Conservation (phyloP, 2,888 invertebrate species). For the Limnephilus auricula region DNA sequence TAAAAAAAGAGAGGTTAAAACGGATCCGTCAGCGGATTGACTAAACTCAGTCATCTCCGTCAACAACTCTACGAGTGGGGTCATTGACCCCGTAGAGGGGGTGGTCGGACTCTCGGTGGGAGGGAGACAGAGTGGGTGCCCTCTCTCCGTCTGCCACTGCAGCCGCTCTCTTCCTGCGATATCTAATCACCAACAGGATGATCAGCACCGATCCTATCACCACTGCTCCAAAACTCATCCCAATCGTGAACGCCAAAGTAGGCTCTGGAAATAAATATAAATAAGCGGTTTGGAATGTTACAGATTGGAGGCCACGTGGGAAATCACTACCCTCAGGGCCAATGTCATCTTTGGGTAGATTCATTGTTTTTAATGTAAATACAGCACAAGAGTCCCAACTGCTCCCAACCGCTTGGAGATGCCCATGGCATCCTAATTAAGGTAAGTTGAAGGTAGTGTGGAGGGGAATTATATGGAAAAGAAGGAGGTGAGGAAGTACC, state of each 20-base stretch:
- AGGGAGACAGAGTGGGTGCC: not conserved
- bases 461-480: too few species aligned
- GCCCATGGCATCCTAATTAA: too few species aligned
- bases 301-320: too few species aligned
- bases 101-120: not conserved
- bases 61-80: not conserved
- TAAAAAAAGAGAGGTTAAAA: not conserved
- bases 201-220: constrained; percentile 37
- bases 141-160: constrained; percentile 17
- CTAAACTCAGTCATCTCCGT: not conserved
- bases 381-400: too few species aligned
- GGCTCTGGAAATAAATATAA: constrained; percentile 48
- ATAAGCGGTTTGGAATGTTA: too few species aligned
- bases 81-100: constrained; percentile 18
- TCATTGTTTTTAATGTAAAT: too few species aligned
- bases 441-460: too few species aligned
- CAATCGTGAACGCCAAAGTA: constrained; percentile 52
- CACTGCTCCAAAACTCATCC: constrained; percentile 55
- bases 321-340: too few species aligned
- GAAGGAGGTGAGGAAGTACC: too few species aligned
- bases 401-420: too few species aligned
- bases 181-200: not conserved
- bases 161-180: constrained; percentile 15
- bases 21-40: not conserved
- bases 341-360: too few species aligned